Evolutionary conservation across 2,888 invertebrate genomes (phyloP).

Genomic region (Podabrus alpinus): DNA sequence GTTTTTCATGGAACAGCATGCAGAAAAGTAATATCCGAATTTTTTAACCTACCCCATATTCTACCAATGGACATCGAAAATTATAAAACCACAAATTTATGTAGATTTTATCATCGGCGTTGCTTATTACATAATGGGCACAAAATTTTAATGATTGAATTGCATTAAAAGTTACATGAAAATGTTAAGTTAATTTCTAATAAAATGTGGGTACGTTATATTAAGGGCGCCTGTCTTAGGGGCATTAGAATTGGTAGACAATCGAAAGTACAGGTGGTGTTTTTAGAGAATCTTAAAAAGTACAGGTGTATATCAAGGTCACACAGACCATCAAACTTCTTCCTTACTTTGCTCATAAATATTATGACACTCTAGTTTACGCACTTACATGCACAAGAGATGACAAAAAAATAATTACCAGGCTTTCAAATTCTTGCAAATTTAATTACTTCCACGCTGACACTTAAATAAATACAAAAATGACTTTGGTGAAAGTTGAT

Average conservation of each 20-base stretch:
- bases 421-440: background rate
- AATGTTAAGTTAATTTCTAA: background rate
- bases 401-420: background rate
- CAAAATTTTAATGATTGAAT: background rate
- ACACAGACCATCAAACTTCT: slow-evolving; percentile 6
- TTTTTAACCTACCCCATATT: background rate
- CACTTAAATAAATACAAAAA: background rate
- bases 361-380: background rate
- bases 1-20: background rate
- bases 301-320: slow-evolving; percentile 28
- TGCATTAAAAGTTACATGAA: background rate
- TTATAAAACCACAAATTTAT: background rate
- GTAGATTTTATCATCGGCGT: background rate
- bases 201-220: background rate
- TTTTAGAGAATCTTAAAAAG: background rate
- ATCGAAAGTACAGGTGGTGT: background rate
- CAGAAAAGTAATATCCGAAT: no score
- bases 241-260: background rate
- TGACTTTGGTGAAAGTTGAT: background rate
- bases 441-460: background rate
- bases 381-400: background rate
- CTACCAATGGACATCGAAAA: background rate
- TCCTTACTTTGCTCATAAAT: slow-evolving; percentile 5
- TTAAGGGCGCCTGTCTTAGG: background rate
- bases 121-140: background rate